Base-by-base conservation (phyloP, 2,113 vertebrate genomes). In the Nematolebias whitei region DNA sequence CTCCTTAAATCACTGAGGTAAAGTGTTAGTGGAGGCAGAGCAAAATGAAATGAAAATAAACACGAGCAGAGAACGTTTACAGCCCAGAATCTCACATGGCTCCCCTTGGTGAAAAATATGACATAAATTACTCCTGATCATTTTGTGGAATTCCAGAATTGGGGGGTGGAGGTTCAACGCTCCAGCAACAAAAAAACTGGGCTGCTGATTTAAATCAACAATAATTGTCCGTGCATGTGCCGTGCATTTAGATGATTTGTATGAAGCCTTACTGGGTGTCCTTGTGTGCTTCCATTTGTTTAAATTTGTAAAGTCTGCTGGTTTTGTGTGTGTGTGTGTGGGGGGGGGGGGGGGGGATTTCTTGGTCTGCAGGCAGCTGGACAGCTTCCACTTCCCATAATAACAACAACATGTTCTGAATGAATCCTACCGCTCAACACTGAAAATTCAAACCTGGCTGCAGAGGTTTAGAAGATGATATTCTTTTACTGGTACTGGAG, bases 1-100 rank as follows among this genome's bases (percentile, higher is more conserved):
- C 80, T 87, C 69, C 64, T 83, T 89, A 89, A 89, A 89, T 89
- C 88, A 89, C 79, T 26, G 69, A 80, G 79, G 82, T 79, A 84
- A 89, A 87, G 82, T 85, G 84, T 89, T 87, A 80, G 82, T 86
- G 82, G 76, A 86, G 84, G 80, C 84, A 83, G 84, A 85, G 85
- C 77, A 72, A 87, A 89, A 85, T 82, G 79, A 88, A 88, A 87
- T 84, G 83, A 88, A 88, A 88, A 89, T 85, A 89, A 89, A 88
- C 86, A 89, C 3, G 80, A 80, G 84, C 82, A 80, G 79, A 84
- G 84, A 77, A 80, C 80, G 79, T 89, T 85, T 89, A 88, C 80
- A 74, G 88, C 80, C 84, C 83, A 87, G 88, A 88, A 88, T 83
- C 58, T 71, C 39, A 83, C 87, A 88, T 85, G 80, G 61, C 84